Percentiles rank a stretch among this genome's conserved stretches.
These are phyloP conservation scores for Typhlichthys eigenmanni DNA, from an alignment of 2,797 vertebrate species.

Conservation along the genomic window DNA sequence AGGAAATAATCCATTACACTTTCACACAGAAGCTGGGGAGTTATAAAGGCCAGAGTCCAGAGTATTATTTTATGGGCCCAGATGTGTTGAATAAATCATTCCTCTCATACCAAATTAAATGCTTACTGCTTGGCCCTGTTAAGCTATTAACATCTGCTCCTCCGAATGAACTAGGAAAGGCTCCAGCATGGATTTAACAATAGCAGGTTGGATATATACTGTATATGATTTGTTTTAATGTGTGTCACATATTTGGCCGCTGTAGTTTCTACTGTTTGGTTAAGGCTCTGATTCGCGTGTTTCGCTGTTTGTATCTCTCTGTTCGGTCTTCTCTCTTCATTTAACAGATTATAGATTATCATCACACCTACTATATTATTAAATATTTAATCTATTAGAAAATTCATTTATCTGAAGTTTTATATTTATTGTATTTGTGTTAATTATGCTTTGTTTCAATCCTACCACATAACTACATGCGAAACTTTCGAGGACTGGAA, in stretches of 20 bases:
- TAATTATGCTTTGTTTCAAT: background rate
- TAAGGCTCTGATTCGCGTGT: conserved; percentile 11
- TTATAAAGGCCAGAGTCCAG: conserved; percentile 47
- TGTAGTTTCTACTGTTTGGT: background rate
- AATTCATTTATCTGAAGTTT: background rate
- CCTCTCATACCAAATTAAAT: conserved; percentile 66
- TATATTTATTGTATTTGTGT: background rate
- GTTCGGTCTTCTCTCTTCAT: conserved; percentile 1
- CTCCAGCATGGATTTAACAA: conserved; percentile 43
- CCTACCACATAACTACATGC: background rate
- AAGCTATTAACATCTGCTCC: conserved; percentile 73
- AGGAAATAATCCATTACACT: conserved; percentile 18
- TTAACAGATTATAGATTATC: too few relatives aligned
- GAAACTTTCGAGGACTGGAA: background rate
- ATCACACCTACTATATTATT: too few relatives aligned
- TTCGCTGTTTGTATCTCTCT: conserved; percentile 10
- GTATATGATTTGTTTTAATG: conserved; percentile 28
- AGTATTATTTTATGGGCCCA: conserved; percentile 60
- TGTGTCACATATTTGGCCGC: background rate
- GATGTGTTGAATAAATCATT: conserved; percentile 74
- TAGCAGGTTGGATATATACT: conserved; percentile 37
- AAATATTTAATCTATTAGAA: too few relatives aligned
- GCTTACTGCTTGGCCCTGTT: conserved; percentile 62
- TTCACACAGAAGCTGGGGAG: conserved; percentile 14
- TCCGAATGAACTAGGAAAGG: conserved; percentile 50